Base-by-base conservation (phyloP, 2,113 vertebrate species). In the Anarrhichthys ocellatus region DNA sequence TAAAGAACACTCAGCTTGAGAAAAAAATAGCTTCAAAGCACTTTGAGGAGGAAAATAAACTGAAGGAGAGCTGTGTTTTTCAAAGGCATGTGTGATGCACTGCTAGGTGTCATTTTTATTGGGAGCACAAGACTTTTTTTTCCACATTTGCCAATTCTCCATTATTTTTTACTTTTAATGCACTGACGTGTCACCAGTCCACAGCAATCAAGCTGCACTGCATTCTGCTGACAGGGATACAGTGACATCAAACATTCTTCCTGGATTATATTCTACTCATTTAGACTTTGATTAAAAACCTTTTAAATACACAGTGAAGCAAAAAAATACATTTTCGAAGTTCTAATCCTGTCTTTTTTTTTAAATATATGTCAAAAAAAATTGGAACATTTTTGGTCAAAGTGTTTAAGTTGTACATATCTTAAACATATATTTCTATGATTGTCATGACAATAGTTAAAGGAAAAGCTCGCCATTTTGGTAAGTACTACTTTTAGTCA, bases 1-100 rank as follows among this genome's bases (percentile, higher is more conserved):
- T 44, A 44, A 83, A 82, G 72, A 80, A 56, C 68, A 75, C 15
- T 62, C 46, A 56, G 61, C 54, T 42, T 6, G 56, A 61, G 69
- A 64, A 76, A 32, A 62, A 85, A 87, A 88, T 64, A 82, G 58
- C 83, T 78, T 86, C 83, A 87, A 85, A 84, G 80, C 0, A 29
- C 63, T 86, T 62, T 52, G 64, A 76, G 63, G 65, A 82, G 69
- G 73, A 69, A 79, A 85, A 78, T 36, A 64, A 78, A 81, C 18
- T n/a, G 59, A 56, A 67, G 74, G 54, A 63, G 66, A 71, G 32
- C 32, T 68, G 20, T 40, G 3, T 71, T 59, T 66, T 22, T 34
- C 32, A 24, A 59, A 76, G 44, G 22, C 24, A 38, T n/a, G 32
- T 9, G 29, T 40, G n/a, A 18, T 6, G 69, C 48, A n/a, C 32